A percentile compares a stretch with the other conserved stretches of the same genome.
Conservation (phyloP, 2,888 invertebrate genomes). For the Timandra comae region DNA sequence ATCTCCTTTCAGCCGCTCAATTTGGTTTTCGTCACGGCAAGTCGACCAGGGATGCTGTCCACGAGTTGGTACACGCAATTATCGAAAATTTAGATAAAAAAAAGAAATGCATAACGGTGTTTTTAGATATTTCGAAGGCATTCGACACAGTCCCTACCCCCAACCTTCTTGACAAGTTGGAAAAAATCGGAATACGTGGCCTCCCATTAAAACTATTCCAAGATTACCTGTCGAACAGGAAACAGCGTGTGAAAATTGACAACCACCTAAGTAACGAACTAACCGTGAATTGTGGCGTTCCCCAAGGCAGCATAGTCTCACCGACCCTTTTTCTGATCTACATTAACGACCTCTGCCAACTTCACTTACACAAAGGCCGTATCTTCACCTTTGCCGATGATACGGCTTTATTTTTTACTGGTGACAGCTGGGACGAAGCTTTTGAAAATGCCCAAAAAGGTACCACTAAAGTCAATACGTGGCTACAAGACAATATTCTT, state of each 20-base stretch:
- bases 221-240: not conserved
- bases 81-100: not conserved
- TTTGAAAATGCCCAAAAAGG: not conserved
- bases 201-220: not conserved
- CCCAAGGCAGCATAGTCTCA: not conserved
- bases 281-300: not conserved
- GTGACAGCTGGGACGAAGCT: not conserved
- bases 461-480: not conserved
- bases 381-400: not conserved
- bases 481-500: not conserved
- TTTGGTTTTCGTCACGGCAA: not conserved
- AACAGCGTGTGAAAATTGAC: not conserved
- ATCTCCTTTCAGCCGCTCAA: not conserved
- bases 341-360: too few species aligned
- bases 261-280: not conserved
- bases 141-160: too few species aligned
- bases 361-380: not conserved
- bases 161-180: not conserved
- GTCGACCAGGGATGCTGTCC: not conserved
- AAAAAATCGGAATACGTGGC: not conserved
- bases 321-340: constrained; percentile 1
- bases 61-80: not conserved
- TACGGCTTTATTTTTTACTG: not conserved
- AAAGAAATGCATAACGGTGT: not conserved
- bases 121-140: not conserved